Evolutionary conservation across 2,888 invertebrate species (phyloP).

Genomic region (Drosophila antonietae): DNA sequence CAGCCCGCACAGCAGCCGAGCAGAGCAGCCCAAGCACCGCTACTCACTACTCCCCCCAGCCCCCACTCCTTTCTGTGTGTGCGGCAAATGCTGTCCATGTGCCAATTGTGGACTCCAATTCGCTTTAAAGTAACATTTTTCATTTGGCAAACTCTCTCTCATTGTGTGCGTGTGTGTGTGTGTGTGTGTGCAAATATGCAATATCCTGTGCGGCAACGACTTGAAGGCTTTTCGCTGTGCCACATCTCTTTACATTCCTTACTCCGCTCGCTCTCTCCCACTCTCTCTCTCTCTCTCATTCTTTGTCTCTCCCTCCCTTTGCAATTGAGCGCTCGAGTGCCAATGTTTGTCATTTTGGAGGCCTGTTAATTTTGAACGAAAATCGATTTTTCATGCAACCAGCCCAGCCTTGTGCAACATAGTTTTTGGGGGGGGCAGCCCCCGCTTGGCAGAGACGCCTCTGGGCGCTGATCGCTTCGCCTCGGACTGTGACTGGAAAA

Average conservation of each 20-base stretch:
- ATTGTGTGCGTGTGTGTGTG: neutral
- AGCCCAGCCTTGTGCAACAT: slow-evolving; percentile 1
- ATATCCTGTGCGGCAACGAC: slow-evolving; percentile 72
- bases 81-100: slow-evolving; percentile 29
- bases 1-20: slow-evolving; percentile 43
- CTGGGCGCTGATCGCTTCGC: slow-evolving; percentile 45
- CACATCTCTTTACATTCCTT: slow-evolving; percentile 20
- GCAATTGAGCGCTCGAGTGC: slow-evolving; percentile 62
- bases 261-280: neutral
- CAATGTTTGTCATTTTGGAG: slow-evolving; percentile 80
- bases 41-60: neutral
- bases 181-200: slow-evolving; percentile 67
- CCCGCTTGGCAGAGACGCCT: slow-evolving; percentile 6
- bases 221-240: slow-evolving; percentile 44
- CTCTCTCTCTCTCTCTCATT: neutral
- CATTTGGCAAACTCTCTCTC: slow-evolving; percentile 41
- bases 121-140: slow-evolving; percentile 77
- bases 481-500: slow-evolving; percentile 52
- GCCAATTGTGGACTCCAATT: slow-evolving; percentile 62
- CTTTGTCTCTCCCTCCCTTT: slow-evolving; percentile 20
- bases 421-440: neutral
- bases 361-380: slow-evolving; percentile 80
- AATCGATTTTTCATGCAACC: slow-evolving; percentile 71
- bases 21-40: neutral
- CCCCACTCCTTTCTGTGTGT: neutral